Conservation (phyloP, 1,140 invertebrate genomes). For the Cardiocondyla obscurior region DNA sequence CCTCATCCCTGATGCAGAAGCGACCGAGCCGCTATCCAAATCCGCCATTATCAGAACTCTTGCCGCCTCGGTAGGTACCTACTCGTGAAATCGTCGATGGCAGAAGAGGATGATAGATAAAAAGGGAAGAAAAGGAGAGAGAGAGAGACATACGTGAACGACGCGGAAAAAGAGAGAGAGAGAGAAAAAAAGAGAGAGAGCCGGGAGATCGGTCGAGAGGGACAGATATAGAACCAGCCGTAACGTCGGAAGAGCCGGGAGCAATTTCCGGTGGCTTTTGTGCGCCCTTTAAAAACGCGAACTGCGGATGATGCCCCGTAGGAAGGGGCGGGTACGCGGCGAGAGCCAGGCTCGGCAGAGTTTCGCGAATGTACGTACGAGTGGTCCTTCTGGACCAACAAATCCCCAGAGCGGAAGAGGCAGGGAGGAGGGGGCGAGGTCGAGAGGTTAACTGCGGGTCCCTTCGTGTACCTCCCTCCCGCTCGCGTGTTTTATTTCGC, state of each 20-base stretch:
- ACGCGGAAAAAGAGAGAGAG: not conserved
- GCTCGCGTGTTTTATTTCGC: slow-evolving; percentile 63
- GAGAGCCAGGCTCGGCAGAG: slow-evolving; percentile 59
- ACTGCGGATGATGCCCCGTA: slow-evolving; percentile 58
- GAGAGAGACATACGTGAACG: slow-evolving; percentile 14
- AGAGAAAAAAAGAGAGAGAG: not conserved
- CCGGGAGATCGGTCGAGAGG: slow-evolving; percentile 35
- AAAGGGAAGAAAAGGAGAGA: not conserved
- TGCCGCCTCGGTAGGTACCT: slow-evolving; percentile 68
- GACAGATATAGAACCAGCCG: slow-evolving; percentile 69
- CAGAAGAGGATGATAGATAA: slow-evolving; percentile 21
- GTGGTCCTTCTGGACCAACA: slow-evolving; percentile 73
- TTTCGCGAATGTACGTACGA: slow-evolving; percentile 73
- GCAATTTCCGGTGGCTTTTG: slow-evolving; percentile 79
- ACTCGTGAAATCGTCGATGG: slow-evolving; percentile 67
- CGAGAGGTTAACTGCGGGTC: slow-evolving; percentile 71
- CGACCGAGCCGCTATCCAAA: slow-evolving; percentile 72
- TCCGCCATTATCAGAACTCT: slow-evolving; percentile 75
- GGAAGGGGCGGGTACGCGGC: slow-evolving; percentile 32
- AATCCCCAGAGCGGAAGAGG: slow-evolving; percentile 64
- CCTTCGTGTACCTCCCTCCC: slow-evolving; percentile 60
- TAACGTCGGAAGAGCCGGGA: slow-evolving; percentile 73
- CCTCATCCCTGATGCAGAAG: slow-evolving; percentile 41
- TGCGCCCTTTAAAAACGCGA: slow-evolving; percentile 74
- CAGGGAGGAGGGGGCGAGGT: slow-evolving; percentile 37